These are phyloP conservation scores for Habrosyne pyritoides DNA, from an alignment of 2,888 invertebrate species.

Conservation along the genomic window DNA sequence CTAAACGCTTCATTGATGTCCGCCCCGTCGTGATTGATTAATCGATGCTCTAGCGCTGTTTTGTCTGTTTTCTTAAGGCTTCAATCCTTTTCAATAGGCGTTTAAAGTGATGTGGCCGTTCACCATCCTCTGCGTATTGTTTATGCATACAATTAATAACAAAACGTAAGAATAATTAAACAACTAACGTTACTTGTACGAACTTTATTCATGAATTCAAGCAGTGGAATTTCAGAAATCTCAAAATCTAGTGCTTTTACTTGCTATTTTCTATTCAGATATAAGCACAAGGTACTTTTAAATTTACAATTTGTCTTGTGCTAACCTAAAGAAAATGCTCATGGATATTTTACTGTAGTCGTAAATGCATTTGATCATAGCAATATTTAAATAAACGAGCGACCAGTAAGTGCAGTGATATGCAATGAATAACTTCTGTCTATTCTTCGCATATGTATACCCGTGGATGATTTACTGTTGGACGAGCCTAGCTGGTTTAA, in stretches of 20 bases:
- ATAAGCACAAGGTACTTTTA: slow-evolving; percentile 19
- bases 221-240: not conserved
- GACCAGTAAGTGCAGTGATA: slow-evolving; percentile 52
- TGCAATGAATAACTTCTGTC: slow-evolving; percentile 60
- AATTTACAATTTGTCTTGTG: slow-evolving; percentile 34
- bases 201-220: too few relatives aligned
- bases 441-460: slow-evolving; percentile 43
- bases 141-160: not conserved
- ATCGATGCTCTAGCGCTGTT: not conserved
- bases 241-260: slow-evolving; percentile 10
- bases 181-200: not conserved
- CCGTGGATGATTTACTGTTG: slow-evolving; percentile 56
- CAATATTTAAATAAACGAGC: slow-evolving; percentile 47
- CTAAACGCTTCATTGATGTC: slow-evolving; percentile 12
- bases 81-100: not conserved
- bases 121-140: not conserved
- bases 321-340: slow-evolving; percentile 40
- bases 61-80: not conserved
- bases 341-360: slow-evolving; percentile 54
- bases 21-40: slow-evolving; percentile 4
- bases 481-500: slow-evolving; percentile 30
- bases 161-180: not conserved
- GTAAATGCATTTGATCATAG: slow-evolving; percentile 58
- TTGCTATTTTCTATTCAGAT: slow-evolving; percentile 12
- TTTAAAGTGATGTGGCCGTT: not conserved